A percentile compares a stretch with the other conserved stretches of the same genome.
These are phyloP conservation scores for Herpetotheres cachinnans DNA, from an alignment of 2,113 vertebrate genomes.

Conservation along the genomic window DNA sequence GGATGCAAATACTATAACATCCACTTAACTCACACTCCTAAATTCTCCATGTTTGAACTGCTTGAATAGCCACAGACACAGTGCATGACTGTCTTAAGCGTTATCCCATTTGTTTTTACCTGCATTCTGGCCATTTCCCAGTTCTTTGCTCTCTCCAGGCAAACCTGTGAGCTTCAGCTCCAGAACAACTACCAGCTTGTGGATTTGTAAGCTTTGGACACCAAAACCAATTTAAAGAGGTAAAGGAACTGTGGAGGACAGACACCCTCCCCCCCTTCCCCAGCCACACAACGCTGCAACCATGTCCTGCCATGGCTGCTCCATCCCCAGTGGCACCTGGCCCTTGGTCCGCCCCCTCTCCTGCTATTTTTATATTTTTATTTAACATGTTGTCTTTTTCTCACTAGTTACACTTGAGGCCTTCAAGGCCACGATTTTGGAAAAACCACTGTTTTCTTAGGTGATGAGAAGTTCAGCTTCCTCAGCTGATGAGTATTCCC, in stretches of 20 bases:
- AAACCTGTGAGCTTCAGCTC: not conserved
- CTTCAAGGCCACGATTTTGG: not conserved
- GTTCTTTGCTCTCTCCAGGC: not conserved
- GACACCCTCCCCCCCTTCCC: accelerated
- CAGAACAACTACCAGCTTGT: not conserved
- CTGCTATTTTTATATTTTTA: not conserved
- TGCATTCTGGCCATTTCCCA: not conserved
- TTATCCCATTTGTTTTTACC: accelerated
- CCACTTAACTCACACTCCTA: not conserved
- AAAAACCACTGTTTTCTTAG: not conserved
- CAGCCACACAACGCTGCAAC: accelerated
- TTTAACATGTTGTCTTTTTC: not conserved
- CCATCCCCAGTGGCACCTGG: not conserved
- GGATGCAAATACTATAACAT: not conserved
- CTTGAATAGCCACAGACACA: accelerated
- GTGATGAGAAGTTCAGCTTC: not conserved
- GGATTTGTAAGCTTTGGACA: not conserved
- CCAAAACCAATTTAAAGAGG: not conserved
- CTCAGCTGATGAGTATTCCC: not conserved
- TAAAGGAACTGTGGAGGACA: not conserved
- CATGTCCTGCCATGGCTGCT: not conserved
- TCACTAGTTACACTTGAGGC: not conserved
- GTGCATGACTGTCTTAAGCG: no score
- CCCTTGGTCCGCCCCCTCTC: no score
- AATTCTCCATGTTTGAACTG: not conserved